Percentiles rank a stretch among this genome's conserved stretches.
Conservation (phyloP, 1,140 invertebrate genomes). For the Tyrophagus putrescentiae region DNA sequence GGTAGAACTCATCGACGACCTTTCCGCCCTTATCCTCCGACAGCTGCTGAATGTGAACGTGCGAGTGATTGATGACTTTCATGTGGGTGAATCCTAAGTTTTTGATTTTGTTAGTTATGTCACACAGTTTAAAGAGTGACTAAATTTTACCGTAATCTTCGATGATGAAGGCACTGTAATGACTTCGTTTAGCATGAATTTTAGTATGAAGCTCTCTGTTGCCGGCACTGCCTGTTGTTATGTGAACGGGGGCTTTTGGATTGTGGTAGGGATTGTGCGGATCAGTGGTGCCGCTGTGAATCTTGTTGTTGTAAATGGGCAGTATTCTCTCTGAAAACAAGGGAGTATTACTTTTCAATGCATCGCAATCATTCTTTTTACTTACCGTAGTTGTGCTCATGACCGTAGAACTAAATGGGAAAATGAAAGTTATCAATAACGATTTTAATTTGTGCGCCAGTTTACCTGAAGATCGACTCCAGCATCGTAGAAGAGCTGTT, state of each 20-base stretch:
- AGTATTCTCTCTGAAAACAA: slow-evolving; percentile 82
- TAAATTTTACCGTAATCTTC: background rate
- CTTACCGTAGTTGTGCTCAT: slow-evolving; percentile 91
- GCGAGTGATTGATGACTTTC: slow-evolving; percentile 60
- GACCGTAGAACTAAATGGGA: slow-evolving; percentile 84
- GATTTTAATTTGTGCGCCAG: too few relatives aligned
- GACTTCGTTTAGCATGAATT: background rate
- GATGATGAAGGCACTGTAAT: background rate
- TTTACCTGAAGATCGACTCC: slow-evolving; percentile 91
- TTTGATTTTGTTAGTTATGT: too few relatives aligned
- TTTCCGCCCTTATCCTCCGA: too few relatives aligned
- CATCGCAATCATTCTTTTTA: too few relatives aligned
- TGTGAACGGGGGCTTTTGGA: slow-evolving; percentile 74
- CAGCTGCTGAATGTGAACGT: slow-evolving; percentile 79
- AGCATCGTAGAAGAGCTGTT: slow-evolving; percentile 58
- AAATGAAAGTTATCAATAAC: too few relatives aligned
- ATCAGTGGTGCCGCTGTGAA: slow-evolving; percentile 64
- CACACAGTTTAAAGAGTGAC: slow-evolving; percentile 1
- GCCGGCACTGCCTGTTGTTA: slow-evolving; percentile 39
- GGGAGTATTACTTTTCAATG: too few relatives aligned
- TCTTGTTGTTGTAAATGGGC: slow-evolving; percentile 73
- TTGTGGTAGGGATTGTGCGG: slow-evolving; percentile 60
- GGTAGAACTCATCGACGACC: too few relatives aligned
- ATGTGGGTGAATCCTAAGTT: slow-evolving; percentile 89
- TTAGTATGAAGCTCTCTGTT: too few relatives aligned